Conservation (phyloP, 2,888 invertebrate species). For the Aquatica leii region DNA sequence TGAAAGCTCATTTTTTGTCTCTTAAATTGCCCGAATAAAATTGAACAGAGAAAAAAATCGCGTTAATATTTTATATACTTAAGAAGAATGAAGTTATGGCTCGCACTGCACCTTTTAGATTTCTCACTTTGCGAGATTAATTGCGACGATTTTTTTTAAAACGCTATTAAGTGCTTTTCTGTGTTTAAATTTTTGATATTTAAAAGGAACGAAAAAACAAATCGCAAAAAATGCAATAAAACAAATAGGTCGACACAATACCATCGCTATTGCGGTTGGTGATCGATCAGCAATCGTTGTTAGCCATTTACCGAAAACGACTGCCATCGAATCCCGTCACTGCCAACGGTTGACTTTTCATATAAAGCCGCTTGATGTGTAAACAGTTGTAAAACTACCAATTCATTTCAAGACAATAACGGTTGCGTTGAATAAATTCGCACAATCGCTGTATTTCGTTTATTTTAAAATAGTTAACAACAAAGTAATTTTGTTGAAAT, state of each 20-base stretch:
- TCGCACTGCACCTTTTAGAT: too few species aligned
- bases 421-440: slow-evolving; percentile 20
- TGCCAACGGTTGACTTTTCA: slow-evolving; percentile 47
- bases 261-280: slow-evolving; percentile 35
- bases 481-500: too few species aligned
- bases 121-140: too few species aligned
- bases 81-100: too few species aligned
- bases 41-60: too few species aligned
- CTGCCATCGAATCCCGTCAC: slow-evolving; percentile 42
- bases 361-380: slow-evolving; percentile 45
- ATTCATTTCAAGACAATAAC: slow-evolving; percentile 30
- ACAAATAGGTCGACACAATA: slow-evolving; percentile 29
- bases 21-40: too few species aligned
- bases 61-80: too few species aligned
- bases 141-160: too few species aligned
- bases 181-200: neutral
- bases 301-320: slow-evolving; percentile 45
- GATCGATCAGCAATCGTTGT: slow-evolving; percentile 47
- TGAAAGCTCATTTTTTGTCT: neutral
- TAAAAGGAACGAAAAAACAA: slow-evolving; percentile 16
- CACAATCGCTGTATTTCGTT: too few species aligned
- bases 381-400: slow-evolving; percentile 44
- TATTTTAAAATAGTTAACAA: too few species aligned
- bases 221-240: slow-evolving; percentile 29
- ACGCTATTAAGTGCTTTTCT: neutral